Conservation (phyloP, 2,113 vertebrate genomes). For the Prunella fulvescens region DNA sequence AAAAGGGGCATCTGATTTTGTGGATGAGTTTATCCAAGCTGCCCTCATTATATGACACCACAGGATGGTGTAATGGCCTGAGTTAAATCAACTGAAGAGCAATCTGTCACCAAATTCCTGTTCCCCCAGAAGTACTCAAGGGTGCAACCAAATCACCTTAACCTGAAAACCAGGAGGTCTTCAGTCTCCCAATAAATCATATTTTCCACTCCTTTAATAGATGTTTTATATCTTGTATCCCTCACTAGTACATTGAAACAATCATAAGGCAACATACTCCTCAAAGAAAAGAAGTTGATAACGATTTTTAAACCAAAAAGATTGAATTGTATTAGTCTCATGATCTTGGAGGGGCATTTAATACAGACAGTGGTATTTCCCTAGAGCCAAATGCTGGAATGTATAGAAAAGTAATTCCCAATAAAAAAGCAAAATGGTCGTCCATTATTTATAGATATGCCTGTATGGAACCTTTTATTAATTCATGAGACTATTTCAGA, state of each 20-base stretch:
- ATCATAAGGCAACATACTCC: background rate
- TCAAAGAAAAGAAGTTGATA: constrained; percentile 53
- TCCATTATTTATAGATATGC: constrained; percentile 74
- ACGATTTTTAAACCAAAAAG: constrained; percentile 34
- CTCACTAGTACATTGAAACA: background rate
- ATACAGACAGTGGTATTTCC: constrained; percentile 67
- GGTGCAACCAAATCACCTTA: background rate
- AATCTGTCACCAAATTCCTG: background rate
- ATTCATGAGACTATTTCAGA: constrained; percentile 66
- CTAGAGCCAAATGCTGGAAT: constrained; percentile 52
- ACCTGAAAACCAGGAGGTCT: background rate
- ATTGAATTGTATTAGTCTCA: constrained; percentile 32
- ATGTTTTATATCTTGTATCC: background rate
- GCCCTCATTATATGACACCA: background rate
- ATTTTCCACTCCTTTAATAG: background rate
- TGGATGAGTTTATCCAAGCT: background rate
- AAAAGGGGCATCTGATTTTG: background rate
- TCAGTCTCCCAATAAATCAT: background rate
- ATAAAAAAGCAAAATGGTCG: constrained; percentile 22
- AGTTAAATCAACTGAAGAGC: background rate
- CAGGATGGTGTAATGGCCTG: background rate
- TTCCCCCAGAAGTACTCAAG: background rate
- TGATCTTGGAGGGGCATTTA: background rate
- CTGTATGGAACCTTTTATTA: constrained; percentile 60
- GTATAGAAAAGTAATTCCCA: constrained; percentile 39